Evolutionary conservation across 2,113 vertebrate species (phyloP), one percentile per base, ranked within the genome.

Genomic region (Spea multiplicata): DNA sequence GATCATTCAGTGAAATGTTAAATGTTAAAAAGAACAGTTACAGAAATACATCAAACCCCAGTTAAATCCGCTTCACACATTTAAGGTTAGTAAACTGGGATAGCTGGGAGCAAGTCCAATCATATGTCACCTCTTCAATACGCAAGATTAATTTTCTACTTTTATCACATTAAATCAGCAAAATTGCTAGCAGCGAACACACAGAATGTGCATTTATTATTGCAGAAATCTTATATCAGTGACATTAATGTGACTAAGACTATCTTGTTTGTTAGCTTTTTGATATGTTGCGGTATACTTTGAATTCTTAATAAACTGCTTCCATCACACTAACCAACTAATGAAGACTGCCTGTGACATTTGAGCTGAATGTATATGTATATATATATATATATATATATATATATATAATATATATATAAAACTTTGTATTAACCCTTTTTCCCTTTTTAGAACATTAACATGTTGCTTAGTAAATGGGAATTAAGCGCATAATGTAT

Each of bases 121-220:
- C 68, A 73, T 64, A 53, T 66, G 76, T 78, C 68, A 71, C 46
- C 48, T 78, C 17, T 50, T 78, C 48, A 78, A 72, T 66, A 49
- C 46, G 76, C 49, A 79, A 73, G 76, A 72, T 72, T 73, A 53
- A 79, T 79, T 73, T 66, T 79, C 61, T 61, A 72, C 69, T 79
- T 79, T 77, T 79, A 72, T 79, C 76, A 73, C 76, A 79, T 73
- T 79, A 73, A 66, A 73, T 72, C 59, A 79, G 70, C 49, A 79
- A 79, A 79, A 79, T 78, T 72, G 70, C 76, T 66, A 66, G 70
- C 52, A 79, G 76, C 76, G 66, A 73, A 50, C 44, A 12, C 71
- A 79, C 73, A 17, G 49, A 79, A 73, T 79, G 76, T 79, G 64
- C 76, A 72, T 79, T 72, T 79, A 79, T 79, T 79, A 79, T 73